Conservation (phyloP, 1,140 invertebrate genomes). For the Sinella curviseta region DNA sequence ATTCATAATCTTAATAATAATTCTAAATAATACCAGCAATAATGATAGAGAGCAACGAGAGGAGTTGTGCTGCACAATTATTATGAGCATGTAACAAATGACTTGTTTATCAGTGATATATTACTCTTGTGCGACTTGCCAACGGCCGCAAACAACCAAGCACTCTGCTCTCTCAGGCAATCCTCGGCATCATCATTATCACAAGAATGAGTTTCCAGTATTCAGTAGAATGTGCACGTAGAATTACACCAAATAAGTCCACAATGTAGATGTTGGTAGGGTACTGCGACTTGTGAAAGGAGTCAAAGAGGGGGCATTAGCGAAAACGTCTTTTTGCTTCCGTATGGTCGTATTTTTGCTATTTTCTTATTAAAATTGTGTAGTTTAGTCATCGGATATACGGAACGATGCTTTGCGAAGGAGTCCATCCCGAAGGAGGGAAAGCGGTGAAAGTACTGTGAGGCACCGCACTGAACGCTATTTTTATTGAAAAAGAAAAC, state of each 20-base stretch:
- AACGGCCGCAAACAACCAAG: neutral
- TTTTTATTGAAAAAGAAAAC: neutral
- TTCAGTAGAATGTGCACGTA: neutral
- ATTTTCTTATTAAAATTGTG: neutral
- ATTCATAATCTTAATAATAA: no score
- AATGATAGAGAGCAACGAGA: no score
- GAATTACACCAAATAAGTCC: neutral
- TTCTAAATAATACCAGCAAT: no score
- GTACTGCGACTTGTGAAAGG: no score
- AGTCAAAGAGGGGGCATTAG: neutral
- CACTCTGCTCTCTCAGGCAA: neutral
- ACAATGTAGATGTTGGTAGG: neutral
- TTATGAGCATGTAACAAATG: slow-evolving; percentile 6
- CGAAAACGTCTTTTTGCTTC: neutral
- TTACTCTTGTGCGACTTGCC: neutral
- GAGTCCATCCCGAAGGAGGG: neutral
- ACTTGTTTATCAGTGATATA: slow-evolving; percentile 19
- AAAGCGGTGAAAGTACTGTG: no score
- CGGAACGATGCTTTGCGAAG: neutral
- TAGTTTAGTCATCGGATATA: neutral
- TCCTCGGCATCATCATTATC: neutral
- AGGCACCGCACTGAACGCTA: no score
- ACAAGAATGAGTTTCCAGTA: neutral
- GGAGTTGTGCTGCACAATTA: neutral
- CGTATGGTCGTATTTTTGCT: neutral